A percentile compares a stretch with the other conserved stretches of the same genome.
Evolutionary conservation across 2,113 vertebrate genomes (phyloP).

Genomic region (Gobio gobio): DNA sequence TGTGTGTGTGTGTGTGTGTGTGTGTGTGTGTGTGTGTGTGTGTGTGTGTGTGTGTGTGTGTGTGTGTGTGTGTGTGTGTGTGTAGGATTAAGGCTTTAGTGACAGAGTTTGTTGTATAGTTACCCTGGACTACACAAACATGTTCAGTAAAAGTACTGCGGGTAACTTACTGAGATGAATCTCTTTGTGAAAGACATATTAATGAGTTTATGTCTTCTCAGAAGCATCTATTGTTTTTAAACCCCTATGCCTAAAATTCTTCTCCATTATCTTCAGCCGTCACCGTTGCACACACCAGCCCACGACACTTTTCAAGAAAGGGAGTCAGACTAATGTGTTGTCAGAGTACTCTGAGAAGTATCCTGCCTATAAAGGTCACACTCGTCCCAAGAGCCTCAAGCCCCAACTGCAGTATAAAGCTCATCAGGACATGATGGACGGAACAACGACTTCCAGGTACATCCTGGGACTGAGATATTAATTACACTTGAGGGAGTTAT

Average conservation of each 20-base stretch:
- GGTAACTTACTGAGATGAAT: not conserved
- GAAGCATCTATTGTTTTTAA: not conserved
- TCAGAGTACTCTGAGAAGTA: constrained; percentile 85
- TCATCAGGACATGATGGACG: constrained; percentile 75
- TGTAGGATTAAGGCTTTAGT: not conserved
- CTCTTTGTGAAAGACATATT: not conserved
- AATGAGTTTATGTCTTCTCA: not conserved
- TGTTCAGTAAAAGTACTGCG: not conserved
- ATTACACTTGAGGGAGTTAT: too few species aligned
- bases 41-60: not conserved
- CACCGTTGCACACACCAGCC: constrained; percentile 78
- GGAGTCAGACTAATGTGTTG: constrained; percentile 53
- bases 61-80: constrained; percentile 3
- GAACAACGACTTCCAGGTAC: constrained; percentile 83
- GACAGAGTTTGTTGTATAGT: not conserved
- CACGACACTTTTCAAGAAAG: constrained; percentile 74
- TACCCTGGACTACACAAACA: constrained; percentile 21
- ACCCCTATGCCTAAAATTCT: not conserved
- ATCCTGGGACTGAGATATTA: not conserved
- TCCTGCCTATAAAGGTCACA: constrained; percentile 69
- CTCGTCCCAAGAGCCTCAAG: constrained; percentile 74
- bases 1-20: not conserved
- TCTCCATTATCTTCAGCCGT: constrained; percentile 67
- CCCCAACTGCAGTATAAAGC: constrained; percentile 69
- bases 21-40: not conserved